Evolutionary conservation across 1,140 invertebrate genomes (phyloP).

Genomic region (Andricus grossulariae): DNA sequence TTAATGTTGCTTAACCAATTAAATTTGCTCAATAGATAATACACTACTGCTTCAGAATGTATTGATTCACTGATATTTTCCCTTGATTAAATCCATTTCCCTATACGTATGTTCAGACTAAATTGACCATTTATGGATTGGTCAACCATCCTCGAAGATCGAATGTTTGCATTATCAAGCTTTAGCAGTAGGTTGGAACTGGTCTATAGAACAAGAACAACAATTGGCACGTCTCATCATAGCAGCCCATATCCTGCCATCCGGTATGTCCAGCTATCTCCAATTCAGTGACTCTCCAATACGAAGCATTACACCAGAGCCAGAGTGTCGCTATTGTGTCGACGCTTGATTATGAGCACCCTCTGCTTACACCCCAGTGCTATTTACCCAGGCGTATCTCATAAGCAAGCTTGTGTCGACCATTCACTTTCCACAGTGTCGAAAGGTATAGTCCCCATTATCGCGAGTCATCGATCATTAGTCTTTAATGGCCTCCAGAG

Average conservation of each 20-base stretch:
- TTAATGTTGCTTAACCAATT: too few species aligned
- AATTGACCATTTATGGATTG: not conserved
- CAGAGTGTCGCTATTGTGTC: not conserved
- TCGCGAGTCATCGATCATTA: constrained; percentile 68
- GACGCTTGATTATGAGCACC: constrained; percentile 23
- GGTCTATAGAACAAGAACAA: constrained; percentile 16
- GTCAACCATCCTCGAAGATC: not conserved
- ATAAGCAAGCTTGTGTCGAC: constrained; percentile 24
- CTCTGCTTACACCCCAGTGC: not conserved
- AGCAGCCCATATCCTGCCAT: constrained; percentile 3
- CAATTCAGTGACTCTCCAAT: constrained; percentile 21
- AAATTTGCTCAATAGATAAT: not conserved
- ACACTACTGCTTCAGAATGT: not conserved
- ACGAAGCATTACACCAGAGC: constrained; percentile 3
- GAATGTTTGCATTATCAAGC: constrained; percentile 19
- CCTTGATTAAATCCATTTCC: not conserved
- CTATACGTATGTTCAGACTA: not conserved
- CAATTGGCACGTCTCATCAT: constrained; percentile 26
- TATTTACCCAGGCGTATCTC: constrained; percentile 18
- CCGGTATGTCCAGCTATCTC: constrained; percentile 15
- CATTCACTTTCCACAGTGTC: constrained; percentile 43
- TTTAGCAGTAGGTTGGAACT: constrained; percentile 7
- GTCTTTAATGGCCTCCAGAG: constrained; percentile 61
- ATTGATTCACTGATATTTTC: not conserved
- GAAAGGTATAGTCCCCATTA: constrained; percentile 48